Evolutionary conservation across 2,113 vertebrate species (phyloP), one percentile per base, ranked within the genome.

Genomic region (Scatophagus argus): DNA sequence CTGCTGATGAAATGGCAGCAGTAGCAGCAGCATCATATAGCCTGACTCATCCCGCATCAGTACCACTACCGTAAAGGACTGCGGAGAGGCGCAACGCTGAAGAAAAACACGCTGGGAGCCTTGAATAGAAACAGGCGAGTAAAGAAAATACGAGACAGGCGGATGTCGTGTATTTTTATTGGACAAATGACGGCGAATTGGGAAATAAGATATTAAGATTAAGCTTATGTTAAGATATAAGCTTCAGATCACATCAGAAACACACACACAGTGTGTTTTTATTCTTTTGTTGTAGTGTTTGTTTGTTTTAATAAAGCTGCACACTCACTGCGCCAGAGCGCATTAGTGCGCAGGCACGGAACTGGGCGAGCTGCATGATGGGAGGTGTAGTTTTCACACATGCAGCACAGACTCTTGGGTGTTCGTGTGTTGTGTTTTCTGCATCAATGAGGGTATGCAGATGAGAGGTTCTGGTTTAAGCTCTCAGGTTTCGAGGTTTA

Each of bases 41-140:
- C 95, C 96, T 97, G 97, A 96, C 96, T 97, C 97, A 96, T 97
- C 95, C 93, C 95, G 94, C 96, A 96, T 95, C 95, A 95, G 94
- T 87, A 91, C 93, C 94, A 94, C 55, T 93, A 82, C 95, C 94
- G 96, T 95, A 97, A 95, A 91, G 39, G 21, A 85, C 82, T 39
- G 83, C 19, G 65, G 69, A 94, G 79, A 74, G 43, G 85, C 82
- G 92, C 93, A 91, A 55, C 27, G 11, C 54, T 1, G 21, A 19
- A 12, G 29, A 8, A 31, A 51, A 73, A 29, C 6, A 0, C 25
- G 5, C 4, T 10, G 6, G 3, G 1, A 31, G 2, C 8, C 36
- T 27, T 8, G 25, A 31, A 47, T 27, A 4, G 25, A 31, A 47
- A 47, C 8, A n/a, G 19, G n/a, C 21, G 9, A 8, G n/a, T 3